Percentiles rank a stretch among this genome's conserved stretches.
These are phyloP conservation scores for Melanotaenia duboulayi DNA, from an alignment of 2,113 vertebrate genomes.

Conservation along the genomic window DNA sequence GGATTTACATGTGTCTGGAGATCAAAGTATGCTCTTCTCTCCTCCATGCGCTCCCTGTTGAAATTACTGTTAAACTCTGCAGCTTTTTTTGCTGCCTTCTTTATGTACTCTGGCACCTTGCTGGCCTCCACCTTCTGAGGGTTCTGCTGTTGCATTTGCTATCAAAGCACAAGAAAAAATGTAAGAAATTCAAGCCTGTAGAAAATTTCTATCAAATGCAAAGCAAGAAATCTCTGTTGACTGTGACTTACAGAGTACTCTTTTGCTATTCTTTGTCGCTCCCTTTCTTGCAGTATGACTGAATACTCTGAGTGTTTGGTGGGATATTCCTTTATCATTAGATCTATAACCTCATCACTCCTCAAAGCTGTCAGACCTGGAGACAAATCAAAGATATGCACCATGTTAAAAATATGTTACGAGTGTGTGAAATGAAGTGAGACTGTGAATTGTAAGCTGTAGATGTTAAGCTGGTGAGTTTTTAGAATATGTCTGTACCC, in stretches of 20 bases:
- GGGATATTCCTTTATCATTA: conserved; percentile 99
- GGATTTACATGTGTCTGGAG: conserved; percentile 94
- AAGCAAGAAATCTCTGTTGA: neutral
- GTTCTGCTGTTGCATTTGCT: conserved; percentile 99
- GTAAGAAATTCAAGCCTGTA: neutral
- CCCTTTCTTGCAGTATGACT: conserved; percentile 95
- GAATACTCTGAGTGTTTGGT: conserved; percentile 96
- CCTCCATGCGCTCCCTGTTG: conserved; percentile 97
- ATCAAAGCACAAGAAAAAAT: conserved; percentile 43
- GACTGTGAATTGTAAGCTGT: too few species aligned
- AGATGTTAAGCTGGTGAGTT: neutral
- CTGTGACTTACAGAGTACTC: conserved; percentile 94
- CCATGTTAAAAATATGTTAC: neutral
- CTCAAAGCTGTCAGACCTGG: conserved; percentile 94
- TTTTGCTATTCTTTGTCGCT: conserved; percentile 95
- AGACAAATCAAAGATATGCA: conserved; percentile 3
- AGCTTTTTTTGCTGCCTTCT: conserved; percentile 97
- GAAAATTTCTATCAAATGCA: neutral
- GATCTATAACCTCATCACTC: conserved; percentile 98
- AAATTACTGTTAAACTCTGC: conserved; percentile 98
- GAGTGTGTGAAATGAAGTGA: neutral
- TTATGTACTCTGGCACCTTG: conserved; percentile 98
- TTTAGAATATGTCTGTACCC: conserved; percentile 80
- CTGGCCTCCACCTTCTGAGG: conserved; percentile 98
- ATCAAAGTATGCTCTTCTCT: conserved; percentile 98